phyloP scores from a whole-genome alignment of 2,797 vertebrate species.

The Buceros bicornis region DNA sequence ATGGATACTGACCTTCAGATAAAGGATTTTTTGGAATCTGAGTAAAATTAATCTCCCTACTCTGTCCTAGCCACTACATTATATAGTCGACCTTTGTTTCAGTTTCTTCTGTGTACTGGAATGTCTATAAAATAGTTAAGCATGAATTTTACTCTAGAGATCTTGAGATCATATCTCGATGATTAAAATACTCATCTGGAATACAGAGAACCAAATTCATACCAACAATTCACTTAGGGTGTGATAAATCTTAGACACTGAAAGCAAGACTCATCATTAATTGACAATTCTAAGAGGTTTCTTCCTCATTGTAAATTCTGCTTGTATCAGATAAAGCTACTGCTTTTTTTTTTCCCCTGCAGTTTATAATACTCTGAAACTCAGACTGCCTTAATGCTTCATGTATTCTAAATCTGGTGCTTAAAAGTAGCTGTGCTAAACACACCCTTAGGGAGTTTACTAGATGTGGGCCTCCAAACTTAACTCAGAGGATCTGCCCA shows the following conservation, averaged over 20 bases:
- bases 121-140: neutral
- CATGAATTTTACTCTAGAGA: neutral
- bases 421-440: neutral
- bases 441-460: neutral
- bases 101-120: neutral
- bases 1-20: neutral
- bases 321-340: neutral
- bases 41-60: neutral
- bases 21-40: neutral
- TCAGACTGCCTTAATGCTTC: neutral
- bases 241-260: neutral
- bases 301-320: neutral
- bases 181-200: slow-evolving; percentile 8
- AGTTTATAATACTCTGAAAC: neutral
- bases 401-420: neutral
- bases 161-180: neutral
- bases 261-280: slow-evolving; percentile 1
- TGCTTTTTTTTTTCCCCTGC: neutral
- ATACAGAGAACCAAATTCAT: neutral
- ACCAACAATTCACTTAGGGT: neutral
- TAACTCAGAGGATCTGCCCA: neutral
- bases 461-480: neutral
- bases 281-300: slow-evolving; percentile 3
- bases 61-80: neutral
- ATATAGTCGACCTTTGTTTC: neutral